These are phyloP conservation scores for Brachirus orientalis DNA, from an alignment of 2,113 vertebrate species.

Conservation along the genomic window DNA sequence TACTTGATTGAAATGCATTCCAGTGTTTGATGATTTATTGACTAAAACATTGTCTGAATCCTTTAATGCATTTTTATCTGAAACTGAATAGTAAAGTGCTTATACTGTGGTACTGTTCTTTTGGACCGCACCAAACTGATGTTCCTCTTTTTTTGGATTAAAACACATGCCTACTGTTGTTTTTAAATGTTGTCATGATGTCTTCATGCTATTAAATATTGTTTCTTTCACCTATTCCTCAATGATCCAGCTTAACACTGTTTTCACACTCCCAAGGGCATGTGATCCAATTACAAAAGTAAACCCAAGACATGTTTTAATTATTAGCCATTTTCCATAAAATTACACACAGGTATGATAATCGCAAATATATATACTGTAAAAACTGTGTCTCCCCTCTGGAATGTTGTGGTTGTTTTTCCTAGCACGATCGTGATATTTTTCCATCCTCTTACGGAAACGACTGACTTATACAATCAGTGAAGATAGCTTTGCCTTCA, in stretches of 20 bases:
- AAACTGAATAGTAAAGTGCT: slow-evolving; percentile 9
- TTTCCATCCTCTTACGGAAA: slow-evolving; percentile 64
- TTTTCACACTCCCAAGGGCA: slow-evolving; percentile 8
- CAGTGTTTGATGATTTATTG: slow-evolving; percentile 4
- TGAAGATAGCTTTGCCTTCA: slow-evolving; percentile 47
- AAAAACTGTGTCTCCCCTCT: slow-evolving; percentile 16
- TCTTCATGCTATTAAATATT: slow-evolving; percentile 5
- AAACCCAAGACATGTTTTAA: slow-evolving; percentile 47
- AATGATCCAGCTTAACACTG: slow-evolving; percentile 7
- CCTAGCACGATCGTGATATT: slow-evolving; percentile 42
- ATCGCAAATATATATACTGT: slow-evolving; percentile 48
- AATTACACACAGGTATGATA: slow-evolving; percentile 62
- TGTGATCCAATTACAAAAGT: slow-evolving; percentile 54
- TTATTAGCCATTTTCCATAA: slow-evolving; percentile 53
- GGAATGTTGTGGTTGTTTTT: slow-evolving; percentile 69
- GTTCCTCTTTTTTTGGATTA: slow-evolving; percentile 21
- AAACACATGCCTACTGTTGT: slow-evolving; percentile 20
- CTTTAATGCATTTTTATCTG: slow-evolving; percentile 13
- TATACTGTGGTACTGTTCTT: too few species aligned
- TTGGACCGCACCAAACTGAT: slow-evolving; percentile 20
- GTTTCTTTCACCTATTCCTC: neutral
- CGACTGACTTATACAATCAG: slow-evolving; percentile 64
- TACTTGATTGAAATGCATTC: slow-evolving; percentile 29
- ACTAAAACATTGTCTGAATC: neutral
- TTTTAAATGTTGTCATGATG: neutral